Evolutionary conservation across 2,797 vertebrate species (phyloP).

Genomic region (Columba guinea): DNA sequence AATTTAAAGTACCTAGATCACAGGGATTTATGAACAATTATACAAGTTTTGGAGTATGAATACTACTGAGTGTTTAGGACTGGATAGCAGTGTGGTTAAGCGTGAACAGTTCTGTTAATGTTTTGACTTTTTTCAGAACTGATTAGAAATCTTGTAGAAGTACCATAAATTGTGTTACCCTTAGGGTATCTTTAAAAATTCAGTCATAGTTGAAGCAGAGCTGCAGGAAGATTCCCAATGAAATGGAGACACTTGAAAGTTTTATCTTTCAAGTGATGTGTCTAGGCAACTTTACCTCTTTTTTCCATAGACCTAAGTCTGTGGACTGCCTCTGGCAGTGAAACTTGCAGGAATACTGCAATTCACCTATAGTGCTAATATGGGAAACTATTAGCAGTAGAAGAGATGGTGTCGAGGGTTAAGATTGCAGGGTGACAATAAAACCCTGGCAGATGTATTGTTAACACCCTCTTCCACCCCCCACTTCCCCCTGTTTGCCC

Average conservation of each 20-base stretch:
- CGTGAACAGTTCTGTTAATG: neutral
- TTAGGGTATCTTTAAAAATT: neutral
- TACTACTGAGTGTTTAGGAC: neutral
- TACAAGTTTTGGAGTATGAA: neutral
- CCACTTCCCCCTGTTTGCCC: too few species aligned
- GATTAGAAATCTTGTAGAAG: neutral
- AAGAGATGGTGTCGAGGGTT: neutral
- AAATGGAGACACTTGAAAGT: neutral
- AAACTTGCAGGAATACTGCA: neutral
- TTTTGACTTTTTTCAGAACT: neutral
- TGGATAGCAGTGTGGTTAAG: neutral
- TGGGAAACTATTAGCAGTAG: neutral
- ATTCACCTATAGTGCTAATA: neutral
- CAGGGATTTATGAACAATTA: neutral
- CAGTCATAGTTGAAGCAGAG: neutral
- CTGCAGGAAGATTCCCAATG: neutral
- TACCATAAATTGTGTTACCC: neutral
- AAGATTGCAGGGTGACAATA: too few species aligned
- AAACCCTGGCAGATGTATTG: too few species aligned
- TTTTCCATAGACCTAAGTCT: neutral
- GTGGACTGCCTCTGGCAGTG: neutral
- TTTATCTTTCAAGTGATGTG: neutral
- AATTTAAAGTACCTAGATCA: neutral
- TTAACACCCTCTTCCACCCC: too few species aligned
- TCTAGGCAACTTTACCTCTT: neutral